These are phyloP conservation scores for Eurypyga helias DNA, from an alignment of 2,113 vertebrate species.

Conservation along the genomic window DNA sequence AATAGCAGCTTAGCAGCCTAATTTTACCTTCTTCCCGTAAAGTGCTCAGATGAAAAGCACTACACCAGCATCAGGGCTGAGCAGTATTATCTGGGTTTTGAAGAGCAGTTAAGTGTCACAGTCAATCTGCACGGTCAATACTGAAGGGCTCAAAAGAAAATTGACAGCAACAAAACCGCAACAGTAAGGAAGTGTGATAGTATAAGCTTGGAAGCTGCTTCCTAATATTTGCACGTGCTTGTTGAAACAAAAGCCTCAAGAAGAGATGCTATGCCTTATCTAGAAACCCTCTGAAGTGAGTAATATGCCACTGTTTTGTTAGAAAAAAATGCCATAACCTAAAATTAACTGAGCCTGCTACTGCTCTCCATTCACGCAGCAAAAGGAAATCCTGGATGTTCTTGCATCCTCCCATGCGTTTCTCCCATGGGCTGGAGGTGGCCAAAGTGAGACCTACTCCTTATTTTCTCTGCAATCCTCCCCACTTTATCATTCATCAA, in stretches of 20 bases:
- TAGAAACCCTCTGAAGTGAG: background rate
- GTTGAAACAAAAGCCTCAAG: background rate
- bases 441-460: background rate
- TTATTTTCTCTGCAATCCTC: slow-evolving; percentile 6
- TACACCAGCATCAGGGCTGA: background rate
- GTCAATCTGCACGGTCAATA: background rate
- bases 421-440: background rate
- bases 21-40: background rate
- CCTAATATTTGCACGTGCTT: background rate
- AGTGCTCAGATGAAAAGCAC: background rate
- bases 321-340: background rate
- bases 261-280: background rate
- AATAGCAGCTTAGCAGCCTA: background rate
- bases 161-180: background rate
- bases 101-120: background rate
- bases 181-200: background rate
- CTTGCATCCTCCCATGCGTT: background rate
- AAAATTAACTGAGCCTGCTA: background rate
- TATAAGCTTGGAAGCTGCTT: background rate
- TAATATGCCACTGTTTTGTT: background rate
- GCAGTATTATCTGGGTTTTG: background rate
- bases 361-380: background rate
- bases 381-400: background rate
- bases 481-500: background rate
- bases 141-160: background rate